A percentile compares a stretch with the other conserved stretches of the same genome.
phyloP scores from a whole-genome alignment of 1,140 invertebrate species.

The Ceratina australensis region DNA sequence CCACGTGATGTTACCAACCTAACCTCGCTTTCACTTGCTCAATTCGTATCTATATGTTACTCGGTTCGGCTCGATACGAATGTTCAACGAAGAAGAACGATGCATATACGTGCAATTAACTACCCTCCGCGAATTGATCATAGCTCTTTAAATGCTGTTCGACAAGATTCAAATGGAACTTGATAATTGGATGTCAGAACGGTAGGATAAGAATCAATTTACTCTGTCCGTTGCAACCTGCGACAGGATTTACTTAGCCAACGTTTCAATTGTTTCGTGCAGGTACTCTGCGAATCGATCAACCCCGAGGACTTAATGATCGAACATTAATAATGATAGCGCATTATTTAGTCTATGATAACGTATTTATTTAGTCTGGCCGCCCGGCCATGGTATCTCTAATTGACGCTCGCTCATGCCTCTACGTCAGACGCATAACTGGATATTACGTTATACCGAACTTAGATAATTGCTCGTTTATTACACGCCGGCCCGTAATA shows the following conservation, averaged over 20 bases:
- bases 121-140: conserved; percentile 47
- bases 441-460: conserved; percentile 5
- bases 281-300: not conserved
- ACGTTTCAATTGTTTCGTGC: not conserved
- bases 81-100: conserved; percentile 1
- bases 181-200: not conserved
- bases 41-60: conserved; percentile 46
- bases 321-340: too few species aligned
- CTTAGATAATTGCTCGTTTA: conserved; percentile 10
- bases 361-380: conserved; percentile 18
- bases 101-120: conserved; percentile 7
- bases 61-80: conserved; percentile 48
- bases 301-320: too few species aligned
- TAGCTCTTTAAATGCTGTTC: conserved; percentile 29
- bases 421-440: conserved; percentile 11
- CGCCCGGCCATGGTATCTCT: not conserved
- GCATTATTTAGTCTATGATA: too few species aligned
- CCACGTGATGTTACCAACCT: conserved; percentile 72
- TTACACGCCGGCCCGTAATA: not conserved
- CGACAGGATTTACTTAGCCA: too few species aligned
- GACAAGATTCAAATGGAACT: conserved; percentile 8
- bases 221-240: too few species aligned
- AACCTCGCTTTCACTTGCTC: conserved; percentile 69
- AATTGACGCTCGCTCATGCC: not conserved
- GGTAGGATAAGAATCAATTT: too few species aligned